Conservation (phyloP, 2,797 vertebrate genomes). For the Toxotes lorentzi region DNA sequence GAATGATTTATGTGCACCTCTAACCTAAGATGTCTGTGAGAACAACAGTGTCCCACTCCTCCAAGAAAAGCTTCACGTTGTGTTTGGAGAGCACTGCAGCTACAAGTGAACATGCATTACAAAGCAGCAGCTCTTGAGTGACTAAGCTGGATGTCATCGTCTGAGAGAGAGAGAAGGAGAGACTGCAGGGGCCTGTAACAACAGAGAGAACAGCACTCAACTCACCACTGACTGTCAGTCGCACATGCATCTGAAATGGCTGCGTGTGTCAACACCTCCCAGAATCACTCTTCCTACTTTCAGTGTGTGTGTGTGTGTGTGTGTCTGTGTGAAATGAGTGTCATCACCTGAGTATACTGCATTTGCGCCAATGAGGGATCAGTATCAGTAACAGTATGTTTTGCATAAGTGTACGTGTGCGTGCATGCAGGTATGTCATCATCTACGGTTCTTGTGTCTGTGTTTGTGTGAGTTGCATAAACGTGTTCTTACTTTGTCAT, state of each 20-base stretch:
- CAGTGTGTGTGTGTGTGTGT: conserved; percentile 26
- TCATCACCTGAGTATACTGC: conserved; percentile 49
- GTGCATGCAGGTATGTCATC: conserved; percentile 37
- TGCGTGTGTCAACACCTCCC: conserved; percentile 78
- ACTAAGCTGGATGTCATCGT: conserved; percentile 81
- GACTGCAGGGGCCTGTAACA: conserved; percentile 74
- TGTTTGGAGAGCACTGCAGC: conserved; percentile 53
- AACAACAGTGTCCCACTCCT: conserved; percentile 9
- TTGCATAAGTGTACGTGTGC: conserved; percentile 21
- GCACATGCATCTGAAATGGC: conserved; percentile 72
- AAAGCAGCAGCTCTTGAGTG: conserved; percentile 77
- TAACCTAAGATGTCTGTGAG: neutral
- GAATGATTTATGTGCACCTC: neutral
- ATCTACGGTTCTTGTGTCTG: conserved; percentile 8
- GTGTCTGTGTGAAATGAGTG: conserved; percentile 43
- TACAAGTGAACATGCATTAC: conserved; percentile 64
- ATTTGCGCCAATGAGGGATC: conserved; percentile 24
- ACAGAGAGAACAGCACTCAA: conserved; percentile 63
- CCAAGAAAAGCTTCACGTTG: conserved; percentile 35
- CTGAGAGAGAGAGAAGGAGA: conserved; percentile 52
- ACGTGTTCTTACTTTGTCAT: neutral
- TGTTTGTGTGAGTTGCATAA: conserved; percentile 8
- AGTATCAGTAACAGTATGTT: conserved; percentile 29
- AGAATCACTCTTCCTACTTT: conserved; percentile 58
- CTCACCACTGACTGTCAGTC: conserved; percentile 69